These are phyloP conservation scores for Bradypodion ventrale DNA, from an alignment of 2,797 vertebrate species.

Conservation along the genomic window DNA sequence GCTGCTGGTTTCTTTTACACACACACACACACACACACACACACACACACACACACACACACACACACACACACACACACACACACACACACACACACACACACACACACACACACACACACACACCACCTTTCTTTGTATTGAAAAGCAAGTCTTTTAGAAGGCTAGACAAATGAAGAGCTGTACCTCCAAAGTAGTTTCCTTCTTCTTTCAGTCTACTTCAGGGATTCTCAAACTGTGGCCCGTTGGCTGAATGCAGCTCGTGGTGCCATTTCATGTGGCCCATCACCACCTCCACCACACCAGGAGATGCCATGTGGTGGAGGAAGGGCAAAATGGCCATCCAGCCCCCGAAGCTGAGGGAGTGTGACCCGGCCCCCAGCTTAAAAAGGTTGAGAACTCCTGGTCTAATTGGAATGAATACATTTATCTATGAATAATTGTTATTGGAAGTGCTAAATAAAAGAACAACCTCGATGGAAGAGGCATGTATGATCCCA, in stretches of 20 bases:
- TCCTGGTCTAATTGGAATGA: conserved; percentile 30
- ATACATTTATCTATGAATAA: conserved; percentile 34
- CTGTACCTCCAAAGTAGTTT: background rate
- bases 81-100: no score
- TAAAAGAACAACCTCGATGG: background rate
- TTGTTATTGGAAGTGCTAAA: background rate
- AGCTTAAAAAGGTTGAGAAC: no score
- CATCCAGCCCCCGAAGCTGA: no score
- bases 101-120: background rate
- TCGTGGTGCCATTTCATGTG: no score
- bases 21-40: background rate
- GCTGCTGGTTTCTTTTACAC: conserved; percentile 22
- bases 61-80: background rate
- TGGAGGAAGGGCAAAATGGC: no score
- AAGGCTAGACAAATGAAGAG: conserved; percentile 8
- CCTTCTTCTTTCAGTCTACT: background rate
- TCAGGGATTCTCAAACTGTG: no score
- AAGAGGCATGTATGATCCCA: conserved; percentile 18
- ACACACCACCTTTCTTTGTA: background rate
- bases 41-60: background rate
- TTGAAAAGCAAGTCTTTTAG: conserved; percentile 33
- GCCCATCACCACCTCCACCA: no score
- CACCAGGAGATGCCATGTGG: no score
- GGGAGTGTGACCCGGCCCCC: no score
- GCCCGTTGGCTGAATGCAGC: no score